Base-by-base conservation (phyloP, 2,888 invertebrate species). In the Nymphalis polychloros region DNA sequence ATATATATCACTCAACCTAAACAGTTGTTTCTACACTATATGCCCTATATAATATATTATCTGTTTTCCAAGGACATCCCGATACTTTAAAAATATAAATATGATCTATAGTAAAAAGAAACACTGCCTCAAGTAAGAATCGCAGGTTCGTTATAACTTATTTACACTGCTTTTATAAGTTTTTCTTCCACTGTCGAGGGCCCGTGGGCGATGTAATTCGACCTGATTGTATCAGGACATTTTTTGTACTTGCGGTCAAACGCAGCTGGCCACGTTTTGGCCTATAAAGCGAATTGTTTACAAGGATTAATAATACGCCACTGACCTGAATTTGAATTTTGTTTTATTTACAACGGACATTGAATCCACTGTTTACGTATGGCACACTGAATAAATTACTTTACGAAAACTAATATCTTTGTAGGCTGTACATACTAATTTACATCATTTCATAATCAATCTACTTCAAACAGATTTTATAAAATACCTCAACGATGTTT, bases 181-280 rank as follows among this genome's bases (percentile, higher is more conserved):
- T 90, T 90, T 90, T 88, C 80, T 70, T 79, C 75, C 77, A 74
- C 80, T 79, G 76, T 77, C 77, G 77, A 75, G 79, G 78, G 77
- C 84, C 86, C 87, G 80, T 86, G 86, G 89, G 85, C 85, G 77
- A 86, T 86, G 92, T 89, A 92, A 92, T 85, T 84, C 85, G 92
- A 92, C 86, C 92, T 90, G 92, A 92, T 92, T 84, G 83, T 92
- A 92, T 92, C 92, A 81, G 84, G 77, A 81, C 81, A 82, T 81
- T 92, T 91, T 92, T 92, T 92, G 89, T 82, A 80, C 81, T 81
- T 90, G 92, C 83, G 91, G 92, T 92, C 90, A 90, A 86, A 78
- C 82, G 84, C 92, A 92, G 92, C 91, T 92, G 92, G 85, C 81
- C 79, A 80, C 82, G 85, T 85, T 72, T 76, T 75, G 63, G 75